Evolutionary conservation across 1,140 invertebrate genomes (phyloP).

Genomic region (Patella vulgata): DNA sequence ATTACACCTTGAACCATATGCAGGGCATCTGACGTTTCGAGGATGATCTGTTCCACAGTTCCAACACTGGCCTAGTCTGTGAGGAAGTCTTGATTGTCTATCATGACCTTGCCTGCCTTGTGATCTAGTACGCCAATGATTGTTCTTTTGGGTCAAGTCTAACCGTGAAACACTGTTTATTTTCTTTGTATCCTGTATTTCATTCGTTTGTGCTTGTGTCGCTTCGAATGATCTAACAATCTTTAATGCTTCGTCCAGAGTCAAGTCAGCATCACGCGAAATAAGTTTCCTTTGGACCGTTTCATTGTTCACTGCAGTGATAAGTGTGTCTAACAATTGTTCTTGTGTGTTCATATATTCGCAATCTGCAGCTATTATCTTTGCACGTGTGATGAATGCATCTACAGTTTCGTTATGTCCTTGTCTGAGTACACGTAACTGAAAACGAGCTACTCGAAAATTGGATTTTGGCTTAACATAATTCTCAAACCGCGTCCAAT

Average conservation of each 20-base stretch:
- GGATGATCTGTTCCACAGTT: slow-evolving; percentile 3
- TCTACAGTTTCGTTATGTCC: slow-evolving; percentile 1
- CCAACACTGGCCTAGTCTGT: not conserved
- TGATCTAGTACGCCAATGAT: not conserved
- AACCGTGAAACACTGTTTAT: not conserved
- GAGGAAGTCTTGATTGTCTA: not conserved
- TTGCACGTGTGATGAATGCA: slow-evolving; percentile 1
- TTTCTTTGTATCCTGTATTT: not conserved
- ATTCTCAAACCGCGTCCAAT: not conserved
- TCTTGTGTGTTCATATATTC: slow-evolving; percentile 2
- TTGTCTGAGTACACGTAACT: not conserved
- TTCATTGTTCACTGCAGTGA: not conserved
- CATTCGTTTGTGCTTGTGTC: not conserved
- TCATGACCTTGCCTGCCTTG: not conserved
- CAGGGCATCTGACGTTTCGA: slow-evolving; percentile 8
- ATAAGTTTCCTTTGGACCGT: not conserved
- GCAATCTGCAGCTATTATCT: slow-evolving; percentile 5
- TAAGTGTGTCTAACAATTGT: slow-evolving; percentile 1
- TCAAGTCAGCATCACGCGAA: slow-evolving; percentile 3
- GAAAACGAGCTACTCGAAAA: not conserved
- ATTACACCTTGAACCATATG: not conserved
- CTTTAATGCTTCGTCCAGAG: not conserved
- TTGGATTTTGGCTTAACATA: not conserved
- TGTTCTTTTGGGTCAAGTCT: not conserved
- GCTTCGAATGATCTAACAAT: slow-evolving; percentile 1